A percentile compares a stretch with the other conserved stretches of the same genome.
phyloP scores from a whole-genome alignment of 1,140 invertebrate genomes.

The Lucilia cuprina region DNA sequence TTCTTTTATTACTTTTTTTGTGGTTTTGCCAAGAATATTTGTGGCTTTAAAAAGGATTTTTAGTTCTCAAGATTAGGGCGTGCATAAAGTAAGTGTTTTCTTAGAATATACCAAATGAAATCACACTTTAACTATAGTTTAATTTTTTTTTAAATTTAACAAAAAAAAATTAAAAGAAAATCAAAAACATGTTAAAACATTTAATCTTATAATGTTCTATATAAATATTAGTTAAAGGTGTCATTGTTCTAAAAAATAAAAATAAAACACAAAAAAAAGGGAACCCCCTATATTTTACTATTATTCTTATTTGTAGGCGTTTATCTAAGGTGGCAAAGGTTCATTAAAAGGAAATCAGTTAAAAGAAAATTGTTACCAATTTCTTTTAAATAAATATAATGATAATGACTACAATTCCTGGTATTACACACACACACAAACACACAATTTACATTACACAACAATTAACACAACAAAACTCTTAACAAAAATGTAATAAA shows the following conservation, averaged over 20 bases:
- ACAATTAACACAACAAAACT: background rate
- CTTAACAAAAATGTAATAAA: background rate
- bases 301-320: background rate
- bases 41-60: background rate
- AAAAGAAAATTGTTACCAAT: slow-evolving; percentile 5
- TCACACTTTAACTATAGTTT: slow-evolving; percentile 62
- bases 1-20: background rate
- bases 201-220: background rate
- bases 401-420: background rate
- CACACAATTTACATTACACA: background rate
- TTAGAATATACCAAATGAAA: slow-evolving; percentile 40
- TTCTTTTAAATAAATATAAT: background rate
- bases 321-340: slow-evolving; percentile 22
- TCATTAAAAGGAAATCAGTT: slow-evolving; percentile 19
- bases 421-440: background rate
- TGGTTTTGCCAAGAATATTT: background rate
- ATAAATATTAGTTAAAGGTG: background rate
- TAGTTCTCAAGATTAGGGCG: background rate
- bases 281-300: background rate
- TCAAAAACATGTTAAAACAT: background rate
- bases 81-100: slow-evolving; percentile 41
- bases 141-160: too few species aligned
- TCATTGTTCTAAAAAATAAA: background rate
- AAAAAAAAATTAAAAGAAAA: background rate
- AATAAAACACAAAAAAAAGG: background rate